Base-by-base conservation (phyloP, 2,113 vertebrate genomes). In the Ceyx melanurus region DNA sequence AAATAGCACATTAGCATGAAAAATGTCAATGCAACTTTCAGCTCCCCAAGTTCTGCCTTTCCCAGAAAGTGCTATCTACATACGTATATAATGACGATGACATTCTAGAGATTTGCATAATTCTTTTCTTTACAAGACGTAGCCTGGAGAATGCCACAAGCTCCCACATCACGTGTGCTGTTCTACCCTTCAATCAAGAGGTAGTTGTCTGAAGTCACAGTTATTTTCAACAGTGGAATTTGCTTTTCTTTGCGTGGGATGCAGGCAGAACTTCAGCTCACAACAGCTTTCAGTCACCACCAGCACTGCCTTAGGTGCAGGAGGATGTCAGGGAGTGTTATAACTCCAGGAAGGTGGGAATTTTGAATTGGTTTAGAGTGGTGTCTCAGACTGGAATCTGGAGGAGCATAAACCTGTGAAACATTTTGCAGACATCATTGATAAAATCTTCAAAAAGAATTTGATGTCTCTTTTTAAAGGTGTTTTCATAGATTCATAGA, bases 1-100 rank as follows among this genome's bases (percentile, higher is more conserved):
- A 96, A 96, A 96, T 96, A 96, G 94, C 94, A 94, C 87, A 96
- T 96, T 96, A 96, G 94, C 95, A 96, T 96, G 92, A 94, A 93
- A 96, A 96, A 96, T 93, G 92, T 95, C 92, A 96, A 60, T 92
- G 94, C 91, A 89, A 60, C 96, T 91, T 85, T 62, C 84, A 80
- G 89, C 89, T 95, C 91, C 75, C 22, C 46, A 10, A 92, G 75
- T 81, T 93, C 68, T 95, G 92, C 91, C 71, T 85, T 88, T 48
- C 67, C 67, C 86, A 80, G 54, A 71, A 96, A 95, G 81, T 53
- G 71, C 86, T 51, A 18, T 75, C 83, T 78, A 4, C 78, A 72
- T 79, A 48, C 20, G 5, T 48, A 9, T 18, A 7, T 43, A 87
- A 50, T 15, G 21, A 77, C 2, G 64, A 33, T 66, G 86, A 10